A percentile compares a stretch with the other conserved stretches of the same genome.
Conservation (phyloP, 2,113 vertebrate species). For the Mirza zaza region DNA sequence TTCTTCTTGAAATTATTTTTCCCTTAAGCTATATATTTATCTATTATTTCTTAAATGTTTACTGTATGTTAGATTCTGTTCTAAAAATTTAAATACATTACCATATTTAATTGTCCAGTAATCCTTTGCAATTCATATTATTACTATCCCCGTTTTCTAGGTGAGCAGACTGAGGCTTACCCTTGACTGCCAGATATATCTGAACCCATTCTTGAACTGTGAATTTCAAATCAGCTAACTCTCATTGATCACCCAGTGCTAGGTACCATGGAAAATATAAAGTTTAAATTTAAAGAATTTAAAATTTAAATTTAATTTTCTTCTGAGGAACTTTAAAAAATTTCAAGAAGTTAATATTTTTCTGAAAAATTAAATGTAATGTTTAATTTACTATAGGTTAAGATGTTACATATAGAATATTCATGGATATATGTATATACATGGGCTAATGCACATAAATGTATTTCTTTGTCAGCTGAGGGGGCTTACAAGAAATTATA, state of each 20-base stretch:
- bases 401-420: not conserved
- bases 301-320: not conserved
- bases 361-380: not conserved
- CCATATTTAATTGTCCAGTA: not conserved
- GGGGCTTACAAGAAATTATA: not conserved
- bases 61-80: not conserved
- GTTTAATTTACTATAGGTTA: not conserved
- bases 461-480: not conserved
- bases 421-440: not conserved
- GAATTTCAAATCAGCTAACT: not conserved
- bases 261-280: not conserved
- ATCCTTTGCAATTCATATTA: not conserved
- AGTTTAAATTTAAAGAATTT: not conserved
- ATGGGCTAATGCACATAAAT: not conserved
- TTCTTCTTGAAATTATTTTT: conserved; percentile 32
- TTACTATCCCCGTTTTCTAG: not conserved
- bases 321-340: not conserved
- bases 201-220: not conserved
- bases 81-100: not conserved
- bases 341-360: not conserved
- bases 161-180: not conserved
- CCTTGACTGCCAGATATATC: not conserved
- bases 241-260: not conserved
- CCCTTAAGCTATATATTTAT: not conserved
- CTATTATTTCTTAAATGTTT: not conserved